phyloP scores from a whole-genome alignment of 2,888 invertebrate species.

The Macrophya annulata region DNA sequence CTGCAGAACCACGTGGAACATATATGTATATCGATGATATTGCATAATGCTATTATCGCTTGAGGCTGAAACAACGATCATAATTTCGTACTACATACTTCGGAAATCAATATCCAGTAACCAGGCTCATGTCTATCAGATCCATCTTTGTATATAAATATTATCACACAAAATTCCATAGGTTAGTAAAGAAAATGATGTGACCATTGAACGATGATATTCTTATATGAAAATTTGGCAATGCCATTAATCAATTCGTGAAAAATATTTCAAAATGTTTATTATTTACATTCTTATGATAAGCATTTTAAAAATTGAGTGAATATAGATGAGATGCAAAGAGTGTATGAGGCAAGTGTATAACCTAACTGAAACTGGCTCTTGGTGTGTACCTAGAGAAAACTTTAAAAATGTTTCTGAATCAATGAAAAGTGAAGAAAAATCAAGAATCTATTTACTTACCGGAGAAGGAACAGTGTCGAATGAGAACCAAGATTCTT shows the following conservation, averaged over 20 bases:
- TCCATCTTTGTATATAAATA: constrained; percentile 10
- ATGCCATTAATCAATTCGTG: background rate
- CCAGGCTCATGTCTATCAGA: constrained; percentile 17
- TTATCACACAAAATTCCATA: background rate
- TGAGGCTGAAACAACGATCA: constrained; percentile 33
- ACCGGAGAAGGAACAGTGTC: background rate
- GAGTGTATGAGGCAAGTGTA: background rate
- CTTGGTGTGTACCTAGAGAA: constrained; percentile 21
- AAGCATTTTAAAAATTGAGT: background rate
- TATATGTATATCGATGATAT: constrained; percentile 20
- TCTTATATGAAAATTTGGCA: background rate
- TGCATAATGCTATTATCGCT: constrained; percentile 41
- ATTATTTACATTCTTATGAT: background rate
- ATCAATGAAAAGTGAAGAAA: background rate
- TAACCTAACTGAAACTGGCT: constrained; percentile 12
- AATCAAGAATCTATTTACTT: constrained; percentile 9
- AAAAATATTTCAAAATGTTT: background rate
- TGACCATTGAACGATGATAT: background rate
- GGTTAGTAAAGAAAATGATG: background rate
- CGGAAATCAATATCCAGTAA: constrained; percentile 45
- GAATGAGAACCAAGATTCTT: background rate
- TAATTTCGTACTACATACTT: constrained; percentile 10
- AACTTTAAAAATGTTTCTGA: constrained; percentile 22
- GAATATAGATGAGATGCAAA: background rate
- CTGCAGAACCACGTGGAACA: constrained; percentile 34